phyloP scores from a whole-genome alignment of 2,797 vertebrate species.

The Propithecus deckenii region DNA sequence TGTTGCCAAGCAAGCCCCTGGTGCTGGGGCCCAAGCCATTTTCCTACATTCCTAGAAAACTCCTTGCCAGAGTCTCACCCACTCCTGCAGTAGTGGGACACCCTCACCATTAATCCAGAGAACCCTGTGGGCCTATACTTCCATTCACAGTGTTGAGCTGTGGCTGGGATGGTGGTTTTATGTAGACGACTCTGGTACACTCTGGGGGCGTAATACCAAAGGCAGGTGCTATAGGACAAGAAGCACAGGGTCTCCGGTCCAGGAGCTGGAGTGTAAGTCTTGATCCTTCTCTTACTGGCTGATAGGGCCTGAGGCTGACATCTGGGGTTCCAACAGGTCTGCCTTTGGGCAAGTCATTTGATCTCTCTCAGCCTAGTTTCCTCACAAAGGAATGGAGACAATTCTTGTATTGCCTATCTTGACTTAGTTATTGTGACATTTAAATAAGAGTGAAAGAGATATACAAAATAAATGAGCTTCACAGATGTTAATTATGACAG shows the following conservation, averaged over 20 bases:
- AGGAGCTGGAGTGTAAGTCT: neutral
- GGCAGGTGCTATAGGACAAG: neutral
- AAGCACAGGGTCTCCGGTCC: neutral
- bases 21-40: neutral
- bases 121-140: neutral
- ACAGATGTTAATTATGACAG: neutral
- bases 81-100: neutral
- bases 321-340: neutral
- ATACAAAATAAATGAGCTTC: neutral
- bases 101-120: neutral
- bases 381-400: constrained; percentile 3
- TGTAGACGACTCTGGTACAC: neutral
- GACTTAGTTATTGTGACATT: neutral
- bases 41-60: neutral
- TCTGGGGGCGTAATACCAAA: neutral
- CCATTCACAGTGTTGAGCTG: neutral
- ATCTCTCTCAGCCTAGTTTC: neutral
- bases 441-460: neutral
- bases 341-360: neutral
- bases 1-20: neutral
- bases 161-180: neutral
- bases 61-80: neutral
- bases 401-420: neutral
- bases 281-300: neutral
- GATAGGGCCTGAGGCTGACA: neutral